Evolutionary conservation across 2,113 vertebrate species (phyloP), one percentile per base, ranked within the genome.

Genomic region (Anolis carolinensis): DNA sequence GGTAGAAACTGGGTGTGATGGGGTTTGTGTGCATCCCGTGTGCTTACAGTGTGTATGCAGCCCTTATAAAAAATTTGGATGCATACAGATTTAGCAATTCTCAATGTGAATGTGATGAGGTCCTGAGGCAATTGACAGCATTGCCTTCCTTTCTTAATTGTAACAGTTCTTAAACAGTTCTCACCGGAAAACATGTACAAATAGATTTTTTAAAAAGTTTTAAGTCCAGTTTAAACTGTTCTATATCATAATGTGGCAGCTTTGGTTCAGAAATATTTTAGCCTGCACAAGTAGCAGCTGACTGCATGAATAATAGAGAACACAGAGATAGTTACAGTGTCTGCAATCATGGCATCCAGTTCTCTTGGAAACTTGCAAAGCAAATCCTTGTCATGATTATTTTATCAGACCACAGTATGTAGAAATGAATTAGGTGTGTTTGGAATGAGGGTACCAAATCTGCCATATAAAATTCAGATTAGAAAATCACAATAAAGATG

Each of bases 291-390:
- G 79, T 85, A 90, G 88, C 89, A 93, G 83, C 82, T 94, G 89
- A 89, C 91, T 70, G 13, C 59, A 88, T 92, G 81, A 94, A 93
- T 93, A 90, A 93, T 92, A 87, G 70, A 94, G 68, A 91, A 65
- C 84, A 79, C n/a, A 23, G 30, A 86, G 63, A 82, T 71, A 88
- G 82, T 80, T 85, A 65, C 79, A 86, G 21, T 91, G 86, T 83
- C 81, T 89, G 62, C 88, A 93, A 81, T 80, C 55, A 73, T 77
- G 68, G 20, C 88, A 62, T 67, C 89, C 72, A 86, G 50, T 83
- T 77, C 81, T 85, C 67, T 68, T 23, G 84, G 18, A 86, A 82
- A 85, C 78, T 80, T 85, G 48, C 85, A 89, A 90, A 94, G 67
- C 63, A 89, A 91, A 81, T 92, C 83, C 92, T 91, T 92, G 86